phyloP scores from a whole-genome alignment of 2,888 invertebrate species.

The Trimorus sp. region DNA sequence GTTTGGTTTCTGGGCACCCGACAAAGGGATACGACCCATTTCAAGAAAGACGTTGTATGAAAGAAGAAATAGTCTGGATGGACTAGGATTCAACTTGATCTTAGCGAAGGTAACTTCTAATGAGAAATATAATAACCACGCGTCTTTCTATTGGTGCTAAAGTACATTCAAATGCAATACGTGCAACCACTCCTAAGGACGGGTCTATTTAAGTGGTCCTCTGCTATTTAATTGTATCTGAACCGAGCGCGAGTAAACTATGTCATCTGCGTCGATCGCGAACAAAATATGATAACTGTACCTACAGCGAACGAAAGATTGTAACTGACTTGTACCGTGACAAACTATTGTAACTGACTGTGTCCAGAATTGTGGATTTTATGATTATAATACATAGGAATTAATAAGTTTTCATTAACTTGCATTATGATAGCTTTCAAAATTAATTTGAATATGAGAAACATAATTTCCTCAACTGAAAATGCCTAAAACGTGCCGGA shows the following conservation, averaged over 20 bases:
- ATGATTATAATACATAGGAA: no score
- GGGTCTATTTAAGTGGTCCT: no score
- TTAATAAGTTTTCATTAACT: neutral
- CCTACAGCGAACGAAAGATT: neutral
- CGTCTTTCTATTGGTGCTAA: no score
- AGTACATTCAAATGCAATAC: no score
- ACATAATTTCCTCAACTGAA: no score
- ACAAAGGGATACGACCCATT: neutral
- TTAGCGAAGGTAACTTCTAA: neutral
- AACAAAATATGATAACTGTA: conserved; percentile 1
- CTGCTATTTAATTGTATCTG: neutral
- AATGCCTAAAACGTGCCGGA: no score
- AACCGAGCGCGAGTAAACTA: neutral
- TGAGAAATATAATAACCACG: no score
- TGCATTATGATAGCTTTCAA: no score
- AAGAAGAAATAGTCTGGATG: conserved; percentile 7
- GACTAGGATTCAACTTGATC: neutral
- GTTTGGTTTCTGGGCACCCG: neutral
- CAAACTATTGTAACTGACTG: neutral
- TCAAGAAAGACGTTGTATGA: neutral
- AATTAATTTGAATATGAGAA: no score
- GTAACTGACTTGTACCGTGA: neutral
- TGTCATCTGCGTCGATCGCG: neutral
- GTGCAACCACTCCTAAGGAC: no score
- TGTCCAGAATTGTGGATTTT: no score